These are phyloP conservation scores for Nomia melanderi DNA, from an alignment of 1,140 invertebrate species.

Conservation along the genomic window DNA sequence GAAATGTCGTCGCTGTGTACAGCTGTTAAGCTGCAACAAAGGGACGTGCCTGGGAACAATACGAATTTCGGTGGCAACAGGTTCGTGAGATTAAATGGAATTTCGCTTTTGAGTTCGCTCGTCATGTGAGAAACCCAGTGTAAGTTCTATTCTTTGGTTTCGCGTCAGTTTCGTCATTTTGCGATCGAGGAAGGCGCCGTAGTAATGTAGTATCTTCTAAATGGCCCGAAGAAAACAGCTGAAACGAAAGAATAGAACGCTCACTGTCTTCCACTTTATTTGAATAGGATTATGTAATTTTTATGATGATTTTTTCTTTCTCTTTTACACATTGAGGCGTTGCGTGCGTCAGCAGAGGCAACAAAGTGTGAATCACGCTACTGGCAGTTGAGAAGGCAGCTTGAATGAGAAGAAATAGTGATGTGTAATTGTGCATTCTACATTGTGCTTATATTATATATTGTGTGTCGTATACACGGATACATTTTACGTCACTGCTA, in stretches of 20 bases:
- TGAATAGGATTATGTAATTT: neutral
- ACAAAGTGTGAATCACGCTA: neutral
- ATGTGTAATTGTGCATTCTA: too few relatives aligned
- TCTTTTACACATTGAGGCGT: too few relatives aligned
- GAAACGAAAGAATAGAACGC: neutral
- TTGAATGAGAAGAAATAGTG: too few relatives aligned
- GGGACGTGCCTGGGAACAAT: slow-evolving; percentile 14
- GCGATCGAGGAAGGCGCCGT: neutral
- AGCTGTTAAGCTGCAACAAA: slow-evolving; percentile 21
- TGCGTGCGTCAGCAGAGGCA: neutral
- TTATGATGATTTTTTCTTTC: neutral
- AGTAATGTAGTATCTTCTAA: neutral
- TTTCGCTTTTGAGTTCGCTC: slow-evolving; percentile 15
- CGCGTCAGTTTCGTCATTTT: slow-evolving; percentile 38
- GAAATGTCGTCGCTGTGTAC: slow-evolving; percentile 10
- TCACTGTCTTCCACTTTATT: neutral
- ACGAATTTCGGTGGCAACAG: slow-evolving; percentile 28
- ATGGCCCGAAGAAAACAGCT: neutral
- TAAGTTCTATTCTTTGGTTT: slow-evolving; percentile 18
- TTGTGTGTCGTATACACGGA: too few relatives aligned
- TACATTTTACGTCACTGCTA: too few relatives aligned
- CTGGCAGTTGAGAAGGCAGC: too few relatives aligned
- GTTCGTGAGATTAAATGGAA: neutral
- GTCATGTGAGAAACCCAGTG: slow-evolving; percentile 18
- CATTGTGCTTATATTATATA: too few relatives aligned